Base-by-base conservation (phyloP, 2,797 vertebrate genomes). In the Hyperoplus lanceolatus region DNA sequence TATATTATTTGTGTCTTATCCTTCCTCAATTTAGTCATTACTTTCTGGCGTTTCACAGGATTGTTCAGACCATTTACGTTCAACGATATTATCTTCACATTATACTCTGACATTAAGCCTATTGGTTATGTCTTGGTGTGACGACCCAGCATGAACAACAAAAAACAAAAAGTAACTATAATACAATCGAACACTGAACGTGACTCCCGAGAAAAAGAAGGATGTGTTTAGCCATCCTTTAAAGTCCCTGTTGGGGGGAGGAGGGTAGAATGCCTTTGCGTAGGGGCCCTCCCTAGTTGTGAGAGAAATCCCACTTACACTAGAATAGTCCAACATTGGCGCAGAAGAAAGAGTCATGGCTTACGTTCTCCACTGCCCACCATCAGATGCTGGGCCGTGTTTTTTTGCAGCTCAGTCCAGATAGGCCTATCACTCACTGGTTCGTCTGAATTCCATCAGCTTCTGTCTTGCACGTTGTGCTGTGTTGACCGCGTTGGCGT, bases 51-150 rank as follows among this genome's bases (percentile, higher is more conserved):
- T 71, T 71, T 51, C 0, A 60, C 42, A 2, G 45, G 8, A 4
- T 60, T 83, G n/a, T 61, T 74, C 16, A 81, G 16, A 4, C 74
- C 67, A 53, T 81, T 83, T 4, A 76, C 68, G 6, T 70, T 50
- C 1, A 70, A 12, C 51, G 46, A 60, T 10, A 1, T 13, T 10
- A 45, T 16, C 1, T 1, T 38, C 42, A 21, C 7, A 8, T 45
- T 12, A 10, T 50, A 73, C 55, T 1, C 29, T 16, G 16, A 7
- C 4, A 5, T 4, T 12, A 10, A 7, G 0, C 1, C 2, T 1
- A 41, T 3, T 13, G 1, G 0, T 42, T 54, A 3, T 7, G 38
- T 36, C 9, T 1, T 4, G 2, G 16, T 6, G n/a, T 62, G 48
- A 62, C 58, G 3, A 61, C 68, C 8, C 70, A 45, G 4, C 0